These are phyloP conservation scores for Charaxes varanes DNA, from an alignment of 1,140 invertebrate genomes.

Conservation along the genomic window DNA sequence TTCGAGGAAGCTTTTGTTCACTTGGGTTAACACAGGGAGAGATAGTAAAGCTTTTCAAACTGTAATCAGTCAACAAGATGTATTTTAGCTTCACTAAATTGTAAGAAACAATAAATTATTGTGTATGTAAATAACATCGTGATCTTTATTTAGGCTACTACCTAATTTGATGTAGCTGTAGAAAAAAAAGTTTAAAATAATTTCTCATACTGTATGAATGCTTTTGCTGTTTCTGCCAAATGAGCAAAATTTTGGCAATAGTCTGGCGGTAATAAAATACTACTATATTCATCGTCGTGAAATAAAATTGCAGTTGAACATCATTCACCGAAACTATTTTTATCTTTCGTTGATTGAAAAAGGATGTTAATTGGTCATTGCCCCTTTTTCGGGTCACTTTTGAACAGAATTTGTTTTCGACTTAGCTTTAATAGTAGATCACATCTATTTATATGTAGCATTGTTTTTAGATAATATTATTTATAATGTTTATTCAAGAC, in stretches of 20 bases:
- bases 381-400: slow-evolving; percentile 13
- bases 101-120: slow-evolving; percentile 75
- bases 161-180: slow-evolving; percentile 35
- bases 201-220: too few relatives aligned
- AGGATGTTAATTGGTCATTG: slow-evolving; percentile 14
- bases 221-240: slow-evolving; percentile 1
- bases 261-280: too few relatives aligned
- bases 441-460: too few relatives aligned
- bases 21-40: slow-evolving; percentile 61
- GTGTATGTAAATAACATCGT: slow-evolving; percentile 70
- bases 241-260: slow-evolving; percentile 8
- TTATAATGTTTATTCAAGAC: too few relatives aligned
- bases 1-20: slow-evolving; percentile 61
- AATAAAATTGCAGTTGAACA: too few relatives aligned
- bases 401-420: slow-evolving; percentile 1
- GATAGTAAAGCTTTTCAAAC: slow-evolving; percentile 64
- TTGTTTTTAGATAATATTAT: too few relatives aligned
- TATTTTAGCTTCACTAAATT: slow-evolving; percentile 73
- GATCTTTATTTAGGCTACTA: slow-evolving; percentile 65
- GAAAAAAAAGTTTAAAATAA: background rate
- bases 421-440: too few relatives aligned
- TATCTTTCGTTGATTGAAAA: slow-evolving; percentile 5
- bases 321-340: slow-evolving; percentile 1
- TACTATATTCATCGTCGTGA: background rate
- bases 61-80: slow-evolving; percentile 70